Conservation (phyloP, 1,140 invertebrate species). For the Doryteuthis pealeii region DNA sequence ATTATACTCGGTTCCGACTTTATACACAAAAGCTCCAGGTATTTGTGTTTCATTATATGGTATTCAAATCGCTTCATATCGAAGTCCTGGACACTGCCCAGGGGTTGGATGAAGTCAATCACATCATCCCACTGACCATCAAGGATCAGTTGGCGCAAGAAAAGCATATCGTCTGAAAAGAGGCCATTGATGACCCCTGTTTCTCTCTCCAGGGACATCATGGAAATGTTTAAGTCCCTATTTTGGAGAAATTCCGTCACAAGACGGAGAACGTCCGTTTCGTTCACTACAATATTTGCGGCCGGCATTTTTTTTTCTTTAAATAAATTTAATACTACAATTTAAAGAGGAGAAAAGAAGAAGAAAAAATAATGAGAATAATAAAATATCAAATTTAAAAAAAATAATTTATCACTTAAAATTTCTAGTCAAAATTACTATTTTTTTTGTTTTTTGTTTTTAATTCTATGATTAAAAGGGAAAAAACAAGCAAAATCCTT, state of each 20-base stretch:
- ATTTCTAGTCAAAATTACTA: not conserved
- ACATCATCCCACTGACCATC: conserved; percentile 99
- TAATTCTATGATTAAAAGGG: not conserved
- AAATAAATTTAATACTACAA: too few species aligned
- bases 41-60: conserved; percentile 87
- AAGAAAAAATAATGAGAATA: not conserved
- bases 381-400: not conserved
- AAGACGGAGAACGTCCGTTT: conserved; percentile 89
- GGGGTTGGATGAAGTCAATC: conserved; percentile 91
- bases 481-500: not conserved
- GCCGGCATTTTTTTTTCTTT: conserved; percentile 44
- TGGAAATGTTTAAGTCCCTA: conserved; percentile 75
- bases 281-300: conserved; percentile 61
- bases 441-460: not conserved
- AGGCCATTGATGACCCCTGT: conserved; percentile 91
- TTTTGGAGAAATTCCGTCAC: conserved; percentile 90
- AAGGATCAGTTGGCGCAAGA: conserved; percentile 85
- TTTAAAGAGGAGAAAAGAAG: not conserved
- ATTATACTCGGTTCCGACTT: conserved; percentile 78
- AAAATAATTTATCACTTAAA: not conserved
- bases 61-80: conserved; percentile 75
- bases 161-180: conserved; percentile 89
- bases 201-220: conserved; percentile 89
- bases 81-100: conserved; percentile 70
- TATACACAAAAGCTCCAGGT: conserved; percentile 91